A percentile compares a stretch with the other conserved stretches of the same genome.
These are phyloP conservation scores for Alectura lathami DNA, from an alignment of 2,113 vertebrate species.

Conservation along the genomic window DNA sequence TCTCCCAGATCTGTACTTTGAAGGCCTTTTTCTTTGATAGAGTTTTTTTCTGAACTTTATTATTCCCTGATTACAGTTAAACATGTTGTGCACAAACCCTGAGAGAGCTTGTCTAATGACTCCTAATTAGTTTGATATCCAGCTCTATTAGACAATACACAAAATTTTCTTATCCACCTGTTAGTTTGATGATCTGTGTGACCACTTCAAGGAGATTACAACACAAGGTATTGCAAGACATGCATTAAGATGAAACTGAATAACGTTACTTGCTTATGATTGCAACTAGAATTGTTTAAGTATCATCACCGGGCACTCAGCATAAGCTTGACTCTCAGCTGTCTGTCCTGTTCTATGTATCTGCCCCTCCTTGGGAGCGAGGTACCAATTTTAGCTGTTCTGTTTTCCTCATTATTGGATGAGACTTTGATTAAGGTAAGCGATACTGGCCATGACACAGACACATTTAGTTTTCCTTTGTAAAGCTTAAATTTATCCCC, in stretches of 20 bases:
- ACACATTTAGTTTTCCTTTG: background rate
- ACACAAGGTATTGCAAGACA: background rate
- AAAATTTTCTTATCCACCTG: constrained; percentile 1
- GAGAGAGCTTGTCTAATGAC: constrained; percentile 1
- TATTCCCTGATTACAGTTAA: background rate
- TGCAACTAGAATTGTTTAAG: constrained; percentile 17
- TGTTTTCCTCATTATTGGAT: background rate
- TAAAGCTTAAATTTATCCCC: background rate
- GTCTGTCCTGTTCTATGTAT: background rate
- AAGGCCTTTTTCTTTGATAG: background rate
- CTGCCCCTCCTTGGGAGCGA: background rate
- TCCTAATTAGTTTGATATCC: constrained; percentile 42
- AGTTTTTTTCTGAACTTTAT: constrained; percentile 24
- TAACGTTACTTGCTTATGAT: background rate
- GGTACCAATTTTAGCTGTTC: background rate
- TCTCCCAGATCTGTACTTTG: background rate
- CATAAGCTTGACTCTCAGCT: background rate
- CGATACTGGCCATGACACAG: background rate
- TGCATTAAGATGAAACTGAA: background rate
- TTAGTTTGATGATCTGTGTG: constrained; percentile 31
- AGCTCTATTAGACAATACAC: background rate
- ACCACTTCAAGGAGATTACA: background rate
- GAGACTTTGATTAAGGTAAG: background rate
- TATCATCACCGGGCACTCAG: background rate
- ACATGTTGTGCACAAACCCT: background rate